A percentile compares a stretch with the other conserved stretches of the same genome.
Conservation (phyloP, 2,797 vertebrate genomes). For the Myotis findleyi region DNA sequence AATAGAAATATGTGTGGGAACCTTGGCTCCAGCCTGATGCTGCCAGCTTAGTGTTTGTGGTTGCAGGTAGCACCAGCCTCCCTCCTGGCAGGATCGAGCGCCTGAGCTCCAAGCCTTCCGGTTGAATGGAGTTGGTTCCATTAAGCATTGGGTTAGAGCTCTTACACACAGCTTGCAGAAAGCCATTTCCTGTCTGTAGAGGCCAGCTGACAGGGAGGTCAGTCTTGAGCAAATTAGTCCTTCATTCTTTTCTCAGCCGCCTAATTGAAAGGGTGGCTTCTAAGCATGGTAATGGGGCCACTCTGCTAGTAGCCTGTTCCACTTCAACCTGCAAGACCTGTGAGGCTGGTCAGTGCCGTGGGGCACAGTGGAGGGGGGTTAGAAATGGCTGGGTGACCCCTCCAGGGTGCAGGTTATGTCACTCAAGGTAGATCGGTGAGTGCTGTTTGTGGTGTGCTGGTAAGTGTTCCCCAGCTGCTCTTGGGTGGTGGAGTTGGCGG, state of each 20-base stretch:
- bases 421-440: neutral
- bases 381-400: neutral
- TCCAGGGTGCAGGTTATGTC: neutral
- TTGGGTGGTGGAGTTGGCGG: neutral
- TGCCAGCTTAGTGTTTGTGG: neutral
- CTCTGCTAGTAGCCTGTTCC: neutral
- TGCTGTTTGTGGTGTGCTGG: neutral
- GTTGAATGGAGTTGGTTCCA: neutral
- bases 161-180: neutral
- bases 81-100: neutral
- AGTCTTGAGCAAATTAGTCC: neutral
- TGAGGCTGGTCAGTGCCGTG: neutral
- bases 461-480: neutral
- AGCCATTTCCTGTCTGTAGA: neutral
- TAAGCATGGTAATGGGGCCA: neutral
- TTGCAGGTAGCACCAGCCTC: neutral
- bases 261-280: neutral
- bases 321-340: neutral
- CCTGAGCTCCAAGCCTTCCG: neutral
- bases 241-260: neutral
- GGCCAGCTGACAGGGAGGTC: neutral
- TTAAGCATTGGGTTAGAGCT: neutral
- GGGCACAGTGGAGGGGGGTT: neutral
- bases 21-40: neutral
- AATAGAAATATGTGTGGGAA: neutral